Conservation (phyloP, 2,797 vertebrate genomes). For the Holocentrus rufus region DNA sequence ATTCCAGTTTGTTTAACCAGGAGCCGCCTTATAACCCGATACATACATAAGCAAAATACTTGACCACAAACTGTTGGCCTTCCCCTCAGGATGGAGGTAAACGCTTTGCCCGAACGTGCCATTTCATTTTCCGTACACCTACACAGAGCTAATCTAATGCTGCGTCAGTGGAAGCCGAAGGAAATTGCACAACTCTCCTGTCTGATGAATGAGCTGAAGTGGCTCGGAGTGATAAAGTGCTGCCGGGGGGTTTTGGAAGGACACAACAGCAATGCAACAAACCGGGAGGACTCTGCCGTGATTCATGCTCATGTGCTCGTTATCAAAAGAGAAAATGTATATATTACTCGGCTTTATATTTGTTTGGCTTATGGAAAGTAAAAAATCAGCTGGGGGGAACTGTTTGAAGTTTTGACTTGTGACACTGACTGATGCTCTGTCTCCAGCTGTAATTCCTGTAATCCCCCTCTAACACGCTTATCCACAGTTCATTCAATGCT, state of each 20-base stretch:
- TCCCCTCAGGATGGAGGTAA: too few relatives aligned
- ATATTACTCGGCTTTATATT: neutral
- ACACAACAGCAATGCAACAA: neutral
- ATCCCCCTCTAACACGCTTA: neutral
- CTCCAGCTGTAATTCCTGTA: neutral
- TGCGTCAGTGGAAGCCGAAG: conserved; percentile 21
- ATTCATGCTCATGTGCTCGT: too few relatives aligned
- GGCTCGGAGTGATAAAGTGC: conserved; percentile 4
- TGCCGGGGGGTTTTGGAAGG: neutral
- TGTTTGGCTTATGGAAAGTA: conserved; percentile 1
- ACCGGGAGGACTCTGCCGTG: neutral
- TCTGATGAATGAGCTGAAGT: conserved; percentile 47
- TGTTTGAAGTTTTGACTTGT: too few relatives aligned
- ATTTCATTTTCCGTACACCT: conserved; percentile 40
- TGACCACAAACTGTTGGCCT: too few relatives aligned
- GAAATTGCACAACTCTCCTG: conserved; percentile 11
- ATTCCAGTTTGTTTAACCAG: conserved; percentile 1
- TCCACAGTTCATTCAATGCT: conserved; percentile 28
- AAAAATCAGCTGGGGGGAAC: too few relatives aligned
- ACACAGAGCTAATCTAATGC: conserved; percentile 41
- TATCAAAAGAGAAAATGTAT: too few relatives aligned
- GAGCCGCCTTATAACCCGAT: too few relatives aligned
- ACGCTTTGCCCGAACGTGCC: neutral
- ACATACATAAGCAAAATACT: too few relatives aligned
- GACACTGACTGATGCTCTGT: too few relatives aligned